These are phyloP conservation scores for Pheosia tremula DNA, from an alignment of 2,888 invertebrate genomes.

Conservation along the genomic window DNA sequence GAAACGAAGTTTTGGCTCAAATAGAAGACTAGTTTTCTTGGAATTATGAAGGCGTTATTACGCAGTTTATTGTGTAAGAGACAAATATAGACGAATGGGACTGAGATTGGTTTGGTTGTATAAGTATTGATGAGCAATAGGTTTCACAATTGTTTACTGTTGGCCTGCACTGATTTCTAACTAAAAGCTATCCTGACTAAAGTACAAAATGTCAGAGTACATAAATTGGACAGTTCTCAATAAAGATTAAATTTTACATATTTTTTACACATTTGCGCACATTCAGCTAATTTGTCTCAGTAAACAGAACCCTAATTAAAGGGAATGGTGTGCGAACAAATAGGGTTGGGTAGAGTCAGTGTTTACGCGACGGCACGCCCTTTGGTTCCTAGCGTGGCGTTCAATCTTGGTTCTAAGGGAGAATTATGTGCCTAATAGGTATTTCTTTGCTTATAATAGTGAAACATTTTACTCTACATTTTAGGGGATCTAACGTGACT, in stretches of 20 bases:
- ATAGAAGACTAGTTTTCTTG: neutral
- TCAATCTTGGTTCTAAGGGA: neutral
- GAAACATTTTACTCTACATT: too few relatives aligned
- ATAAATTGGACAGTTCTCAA: too few relatives aligned
- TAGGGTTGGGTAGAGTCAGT: slow-evolving; percentile 1
- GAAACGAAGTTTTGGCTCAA: neutral
- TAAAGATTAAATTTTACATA: neutral
- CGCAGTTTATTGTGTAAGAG: neutral
- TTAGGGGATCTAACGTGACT: too few relatives aligned
- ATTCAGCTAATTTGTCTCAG: neutral
- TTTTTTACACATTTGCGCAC: neutral
- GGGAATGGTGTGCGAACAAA: neutral
- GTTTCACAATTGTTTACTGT: too few relatives aligned
- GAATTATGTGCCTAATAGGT: too few relatives aligned
- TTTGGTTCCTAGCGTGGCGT: neutral
- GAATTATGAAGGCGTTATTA: neutral
- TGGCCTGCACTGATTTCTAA: too few relatives aligned
- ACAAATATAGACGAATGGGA: too few relatives aligned
- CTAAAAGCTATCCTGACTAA: too few relatives aligned
- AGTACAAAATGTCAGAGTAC: too few relatives aligned
- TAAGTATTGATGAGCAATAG: too few relatives aligned
- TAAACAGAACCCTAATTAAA: slow-evolving; percentile 2
- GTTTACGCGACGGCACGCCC: neutral
- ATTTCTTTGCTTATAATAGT: too few relatives aligned
- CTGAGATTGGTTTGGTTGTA: too few relatives aligned